Conservation (phyloP, 2,888 invertebrate genomes). For the Tuta absoluta region DNA sequence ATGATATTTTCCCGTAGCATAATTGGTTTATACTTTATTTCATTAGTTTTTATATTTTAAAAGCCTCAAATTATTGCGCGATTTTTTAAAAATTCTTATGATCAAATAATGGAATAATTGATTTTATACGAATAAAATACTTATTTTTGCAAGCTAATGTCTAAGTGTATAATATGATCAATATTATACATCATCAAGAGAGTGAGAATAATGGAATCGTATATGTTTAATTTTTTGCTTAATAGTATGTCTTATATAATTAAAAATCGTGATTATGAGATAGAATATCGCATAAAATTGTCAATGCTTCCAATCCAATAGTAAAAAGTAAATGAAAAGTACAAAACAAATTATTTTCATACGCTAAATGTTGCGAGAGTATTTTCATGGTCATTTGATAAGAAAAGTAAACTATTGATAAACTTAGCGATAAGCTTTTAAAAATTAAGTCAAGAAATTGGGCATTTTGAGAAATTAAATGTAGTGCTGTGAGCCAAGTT, state of each 20-base stretch:
- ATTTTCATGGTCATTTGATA: slow-evolving; percentile 12
- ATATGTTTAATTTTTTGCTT: neutral
- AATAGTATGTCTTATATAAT: neutral
- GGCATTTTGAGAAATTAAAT: slow-evolving; percentile 2
- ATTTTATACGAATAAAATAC: neutral
- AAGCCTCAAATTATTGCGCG: neutral
- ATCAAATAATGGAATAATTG: neutral
- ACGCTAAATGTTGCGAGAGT: neutral
- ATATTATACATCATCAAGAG: neutral
- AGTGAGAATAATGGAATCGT: neutral
- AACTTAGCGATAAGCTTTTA: slow-evolving; percentile 9
- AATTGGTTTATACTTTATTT: neutral
- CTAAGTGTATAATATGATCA: neutral
- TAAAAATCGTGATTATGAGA: neutral
- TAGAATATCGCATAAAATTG: neutral
- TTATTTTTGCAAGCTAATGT: neutral
- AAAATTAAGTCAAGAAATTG: neutral
- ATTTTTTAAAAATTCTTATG: neutral
- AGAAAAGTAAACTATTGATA: slow-evolving; percentile 3
- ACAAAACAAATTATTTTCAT: slow-evolving; percentile 12
- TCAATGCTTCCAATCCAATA: slow-evolving; percentile 11
- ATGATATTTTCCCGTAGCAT: too few species aligned
- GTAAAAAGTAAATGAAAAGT: slow-evolving; percentile 13
- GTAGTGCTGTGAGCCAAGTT: slow-evolving; percentile 9
- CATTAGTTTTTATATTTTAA: neutral